Percentiles rank a stretch among this genome's conserved stretches.
Conservation (phyloP, 2,797 vertebrate species). For the Bovichtus variegatus region DNA sequence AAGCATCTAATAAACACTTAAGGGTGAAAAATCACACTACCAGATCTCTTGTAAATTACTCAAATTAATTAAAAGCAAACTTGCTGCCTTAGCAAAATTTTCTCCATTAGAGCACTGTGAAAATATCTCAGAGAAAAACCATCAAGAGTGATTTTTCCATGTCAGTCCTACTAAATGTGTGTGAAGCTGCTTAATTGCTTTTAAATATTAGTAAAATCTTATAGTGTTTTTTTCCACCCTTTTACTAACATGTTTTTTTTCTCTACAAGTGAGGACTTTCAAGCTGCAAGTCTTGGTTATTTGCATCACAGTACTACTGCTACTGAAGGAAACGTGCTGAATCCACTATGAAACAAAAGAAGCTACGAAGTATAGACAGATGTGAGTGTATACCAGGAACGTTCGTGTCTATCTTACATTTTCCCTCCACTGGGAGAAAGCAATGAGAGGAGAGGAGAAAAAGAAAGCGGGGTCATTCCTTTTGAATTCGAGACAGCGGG, state of each 20-base stretch:
- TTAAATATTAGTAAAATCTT: constrained; percentile 68
- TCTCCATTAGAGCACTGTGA: constrained; percentile 48
- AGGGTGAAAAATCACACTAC: constrained; percentile 80
- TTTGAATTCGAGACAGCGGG: constrained; percentile 81
- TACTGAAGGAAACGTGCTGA: constrained; percentile 78
- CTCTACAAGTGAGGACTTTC: constrained; percentile 78
- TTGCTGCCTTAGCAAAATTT: constrained; percentile 69
- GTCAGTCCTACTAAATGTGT: constrained; percentile 24
- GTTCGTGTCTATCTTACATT: constrained; percentile 84
- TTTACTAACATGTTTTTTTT: constrained; percentile 69
- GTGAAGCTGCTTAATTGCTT: constrained; percentile 53
- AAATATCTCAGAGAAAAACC: constrained; percentile 66
- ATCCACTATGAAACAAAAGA: constrained; percentile 76
- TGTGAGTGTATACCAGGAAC: constrained; percentile 80
- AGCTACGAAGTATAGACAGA: constrained; percentile 78
- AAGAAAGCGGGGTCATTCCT: constrained; percentile 81
- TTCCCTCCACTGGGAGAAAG: constrained; percentile 86
- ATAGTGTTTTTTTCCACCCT: constrained; percentile 72
- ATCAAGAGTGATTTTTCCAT: constrained; percentile 46
- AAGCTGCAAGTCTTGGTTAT: constrained; percentile 78
- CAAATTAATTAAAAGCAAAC: constrained; percentile 76
- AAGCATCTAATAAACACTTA: constrained; percentile 80
- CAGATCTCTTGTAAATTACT: constrained; percentile 69
- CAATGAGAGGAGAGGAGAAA: constrained; percentile 81
- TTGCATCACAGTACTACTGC: constrained; percentile 79